Percentiles rank a stretch among this genome's conserved stretches.
These are phyloP conservation scores for Artemisiospiza belli DNA, from an alignment of 2,113 vertebrate species.

Conservation along the genomic window DNA sequence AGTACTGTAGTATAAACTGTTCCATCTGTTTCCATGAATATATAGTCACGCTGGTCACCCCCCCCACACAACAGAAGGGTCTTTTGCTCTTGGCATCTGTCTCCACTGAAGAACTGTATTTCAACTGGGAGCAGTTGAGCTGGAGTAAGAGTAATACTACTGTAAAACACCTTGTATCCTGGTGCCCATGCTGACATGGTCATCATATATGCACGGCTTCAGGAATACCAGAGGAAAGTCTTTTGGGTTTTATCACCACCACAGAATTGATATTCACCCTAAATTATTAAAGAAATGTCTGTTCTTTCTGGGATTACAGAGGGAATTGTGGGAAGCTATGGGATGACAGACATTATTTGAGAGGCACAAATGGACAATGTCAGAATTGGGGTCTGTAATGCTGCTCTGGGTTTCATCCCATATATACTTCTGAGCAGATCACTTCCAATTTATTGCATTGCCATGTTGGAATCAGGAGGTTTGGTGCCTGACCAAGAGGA, in stretches of 20 bases:
- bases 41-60: conserved; percentile 42
- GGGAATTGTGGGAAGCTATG: neutral
- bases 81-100: conserved; percentile 42
- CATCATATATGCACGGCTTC: rapidly evolving
- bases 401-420: neutral
- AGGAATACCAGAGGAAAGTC: neutral
- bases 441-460: neutral
- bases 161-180: neutral
- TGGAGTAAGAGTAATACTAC: neutral
- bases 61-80: conserved; percentile 25
- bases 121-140: neutral
- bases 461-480: neutral
- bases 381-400: neutral
- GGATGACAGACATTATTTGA: neutral
- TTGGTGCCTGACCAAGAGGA: neutral
- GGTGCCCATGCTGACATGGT: neutral
- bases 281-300: neutral
- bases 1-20: conserved; percentile 55
- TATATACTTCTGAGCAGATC: neutral
- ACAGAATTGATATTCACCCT: neutral
- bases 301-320: neutral
- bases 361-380: neutral
- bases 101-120: conserved; percentile 13
- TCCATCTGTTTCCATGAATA: conserved; percentile 63
- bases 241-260: neutral